Evolutionary conservation across 2,113 vertebrate genomes (phyloP), one percentile per base, ranked within the genome.

Genomic region (Nothobranchius furzeri): DNA sequence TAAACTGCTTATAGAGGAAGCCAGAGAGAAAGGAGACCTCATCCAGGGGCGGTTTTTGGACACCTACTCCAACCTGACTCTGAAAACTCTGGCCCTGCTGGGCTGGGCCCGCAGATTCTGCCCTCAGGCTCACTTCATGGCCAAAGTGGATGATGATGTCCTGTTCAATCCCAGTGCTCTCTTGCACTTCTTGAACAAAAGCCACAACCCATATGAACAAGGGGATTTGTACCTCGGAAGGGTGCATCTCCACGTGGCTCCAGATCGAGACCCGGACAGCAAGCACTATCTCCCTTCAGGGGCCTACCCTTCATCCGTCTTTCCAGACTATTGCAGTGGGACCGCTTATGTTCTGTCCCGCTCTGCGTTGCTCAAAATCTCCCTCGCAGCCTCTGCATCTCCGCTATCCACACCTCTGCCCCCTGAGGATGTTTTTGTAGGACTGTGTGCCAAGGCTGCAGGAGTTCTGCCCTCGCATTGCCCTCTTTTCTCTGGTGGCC

Each of bases 131-230:
- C 89, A 81, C 60, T 96, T 93, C 68, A n/a, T 95, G 30, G 90
- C 95, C 68, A 97, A 97, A 82, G 95, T 94, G 0, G 96, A 97
- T 1, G 96, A 97, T 3, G 96, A 97, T 4, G 94, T 97, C 12
- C 89, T 95, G n/a, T 93, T 97, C 63, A 97, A 96, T 17, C 90
- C 92, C 2, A 86, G 79, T 0, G 85, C 90, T 1, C 90, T 96
- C 2, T 86, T 94, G 40, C 89, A 86, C 45, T 93, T 89, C 57
- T 81, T 93, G 35, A 90, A 87, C 85, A 83, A 73, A 40, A 91
- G 91, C 68, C 85, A 66, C 7, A 88, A 80, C 72, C 64, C 62
- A 0, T 82, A 83, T 1, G 88, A 90, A 10, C 88, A 87, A 17
- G 68, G 72, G 1, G 93, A 94, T 69, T 62, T 95, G 64, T 97